Evolutionary conservation across 2,888 invertebrate genomes (phyloP), one percentile per base, ranked within the genome.

Genomic region (Oxyteleia sp.): DNA sequence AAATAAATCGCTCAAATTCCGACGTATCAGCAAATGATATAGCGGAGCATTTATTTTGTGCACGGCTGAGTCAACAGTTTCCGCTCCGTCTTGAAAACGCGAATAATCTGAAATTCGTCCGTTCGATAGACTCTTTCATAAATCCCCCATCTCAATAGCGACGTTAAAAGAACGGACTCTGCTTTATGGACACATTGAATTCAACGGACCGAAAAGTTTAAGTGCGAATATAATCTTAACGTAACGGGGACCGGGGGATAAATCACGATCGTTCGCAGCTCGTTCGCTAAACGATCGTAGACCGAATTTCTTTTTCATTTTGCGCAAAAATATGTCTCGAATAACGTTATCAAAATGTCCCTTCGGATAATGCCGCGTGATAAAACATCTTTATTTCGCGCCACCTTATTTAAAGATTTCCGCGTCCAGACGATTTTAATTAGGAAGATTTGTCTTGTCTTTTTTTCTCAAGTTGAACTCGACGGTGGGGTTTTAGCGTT

Each of bases 121-220:
- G 45, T 68, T 76, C 75, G 80, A 84, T 75, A 57, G 71, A 74
- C 84, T 72, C 18, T 74, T 74, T 74, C 79, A 79, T 83, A 83
- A 83, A 83, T 83, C 75, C 64, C n/a, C 59, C 64, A 66, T 75
- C 69, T 80, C 80, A 79, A 80, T 75, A 71, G 75, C 75, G 53
- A 75, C 80, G 83, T 84, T 84, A 79, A 80, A 75, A 80, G 83
- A 83, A 75, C 75, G 74, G 69, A 69, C 57, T 69, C 75, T 78
- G 79, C 74, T 79, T 83, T 83, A 84, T 79, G 78, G 79, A 71
- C 80, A 79, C 83, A 84, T 84, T 84, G 79, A 75, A 84, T 84
- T 80, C 80, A 84, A 84, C 80, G 83, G 79, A 79, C 69, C 63
- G 83, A 75, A 84, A 84, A 79, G 83, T 84, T 80, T 80, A 75